Percentiles rank a stretch among this genome's conserved stretches.
Evolutionary conservation across 2,888 invertebrate species (phyloP).

Genomic region (Eupithecia centaureata): DNA sequence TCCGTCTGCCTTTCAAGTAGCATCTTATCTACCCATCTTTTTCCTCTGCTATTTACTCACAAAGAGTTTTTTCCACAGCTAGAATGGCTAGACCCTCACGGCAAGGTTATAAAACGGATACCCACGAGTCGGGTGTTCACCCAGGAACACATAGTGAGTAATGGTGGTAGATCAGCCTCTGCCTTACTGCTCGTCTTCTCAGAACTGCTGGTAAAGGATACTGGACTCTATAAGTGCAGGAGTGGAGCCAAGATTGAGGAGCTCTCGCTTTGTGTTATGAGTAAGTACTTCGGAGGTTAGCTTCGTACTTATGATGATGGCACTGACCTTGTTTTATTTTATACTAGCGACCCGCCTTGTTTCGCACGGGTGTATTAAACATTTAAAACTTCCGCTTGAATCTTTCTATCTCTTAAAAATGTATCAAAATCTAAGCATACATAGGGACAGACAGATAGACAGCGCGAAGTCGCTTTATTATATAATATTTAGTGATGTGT

Average conservation of each 20-base stretch:
- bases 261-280: constrained; percentile 66
- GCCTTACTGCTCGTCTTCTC: constrained; percentile 58
- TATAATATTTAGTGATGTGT: no score
- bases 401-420: no score
- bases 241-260: constrained; percentile 53
- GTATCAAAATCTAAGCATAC: no score
- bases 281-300: no score
- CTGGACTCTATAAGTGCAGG: constrained; percentile 65
- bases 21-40: background rate
- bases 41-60: background rate
- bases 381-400: no score
- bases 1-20: no score
- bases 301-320: no score
- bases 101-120: constrained; percentile 53
- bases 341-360: no score
- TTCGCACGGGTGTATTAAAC: no score
- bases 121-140: constrained; percentile 58
- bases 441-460: no score
- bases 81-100: constrained; percentile 67
- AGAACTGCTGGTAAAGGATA: constrained; percentile 57
- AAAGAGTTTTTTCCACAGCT: constrained; percentile 51
- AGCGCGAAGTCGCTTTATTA: no score
- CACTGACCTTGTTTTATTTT: no score
- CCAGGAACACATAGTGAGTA: constrained; percentile 59
- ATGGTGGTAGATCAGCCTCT: constrained; percentile 53